A percentile compares a stretch with the other conserved stretches of the same genome.
Conservation (phyloP, 2,113 vertebrate genomes). For the Anas platyrhynchos region DNA sequence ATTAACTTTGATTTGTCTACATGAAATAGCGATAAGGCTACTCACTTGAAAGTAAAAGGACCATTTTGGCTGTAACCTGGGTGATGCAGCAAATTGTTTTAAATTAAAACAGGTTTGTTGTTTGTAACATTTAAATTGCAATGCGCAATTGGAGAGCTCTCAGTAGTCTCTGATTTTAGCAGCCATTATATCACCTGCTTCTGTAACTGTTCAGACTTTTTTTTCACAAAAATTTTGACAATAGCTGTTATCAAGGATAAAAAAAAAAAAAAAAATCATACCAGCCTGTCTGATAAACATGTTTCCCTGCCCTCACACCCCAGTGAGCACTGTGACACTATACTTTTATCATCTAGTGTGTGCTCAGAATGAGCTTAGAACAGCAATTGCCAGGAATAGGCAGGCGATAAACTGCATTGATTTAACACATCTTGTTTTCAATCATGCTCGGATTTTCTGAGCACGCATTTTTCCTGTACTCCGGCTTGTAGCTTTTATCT, state of each 20-base stretch:
- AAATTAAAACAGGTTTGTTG: slow-evolving; percentile 13
- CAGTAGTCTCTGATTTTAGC: slow-evolving; percentile 42
- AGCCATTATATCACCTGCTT: slow-evolving; percentile 57
- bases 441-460: slow-evolving; percentile 89
- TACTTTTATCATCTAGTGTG: slow-evolving; percentile 85
- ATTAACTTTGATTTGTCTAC: slow-evolving; percentile 12
- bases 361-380: slow-evolving; percentile 87
- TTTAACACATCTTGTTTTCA: slow-evolving; percentile 91
- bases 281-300: slow-evolving; percentile 82
- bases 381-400: slow-evolving; percentile 86
- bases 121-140: slow-evolving; percentile 39
- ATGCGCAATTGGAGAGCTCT: slow-evolving; percentile 17
- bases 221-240: slow-evolving; percentile 75
- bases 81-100: slow-evolving; percentile 26
- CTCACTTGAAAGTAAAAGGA: slow-evolving; percentile 10
- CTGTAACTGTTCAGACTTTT: slow-evolving; percentile 68
- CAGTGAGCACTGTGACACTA: slow-evolving; percentile 80
- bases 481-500: slow-evolving; percentile 87
- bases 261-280: slow-evolving; percentile 55
- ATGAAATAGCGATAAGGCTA: background rate
- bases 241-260: slow-evolving; percentile 72
- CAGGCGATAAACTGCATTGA: slow-evolving; percentile 90
- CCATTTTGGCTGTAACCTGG: background rate
- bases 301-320: slow-evolving; percentile 80
- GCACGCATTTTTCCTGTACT: slow-evolving; percentile 88